Base-by-base conservation (phyloP, 1,140 invertebrate species). In the Calliopsis andreniformis region DNA sequence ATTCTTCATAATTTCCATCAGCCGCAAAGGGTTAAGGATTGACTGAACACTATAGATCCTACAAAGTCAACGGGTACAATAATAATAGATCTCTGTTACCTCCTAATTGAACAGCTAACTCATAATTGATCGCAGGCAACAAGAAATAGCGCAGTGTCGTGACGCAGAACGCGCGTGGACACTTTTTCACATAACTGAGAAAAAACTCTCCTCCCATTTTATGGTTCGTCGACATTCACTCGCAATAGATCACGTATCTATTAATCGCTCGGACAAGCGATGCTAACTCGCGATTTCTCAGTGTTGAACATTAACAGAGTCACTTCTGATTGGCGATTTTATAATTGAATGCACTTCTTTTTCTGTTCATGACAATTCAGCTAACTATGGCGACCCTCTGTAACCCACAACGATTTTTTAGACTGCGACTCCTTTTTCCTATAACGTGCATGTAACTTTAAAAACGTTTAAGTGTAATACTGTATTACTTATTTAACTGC, bases 11-110 rank as follows among this genome's bases (percentile, higher is more conserved):
- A 10, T 3, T 39, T 39, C 10, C 35, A 39, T 39, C 35, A 53
- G 75, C 66, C 61, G 70, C 67, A 58, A 43, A 51, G 61, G 14
- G 55, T 58, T 10, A 16, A 18, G 10, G 18, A 10, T 20, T 6
- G 6, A 25, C 8, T 10, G 32, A 18, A 35, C 47, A 39, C 23
- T 55, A 30, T 35, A 39, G 32, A 23, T 39, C 56, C 16, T 35
- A 30, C 43, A 12, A 62, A 51, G 62, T 62, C 56, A 47, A 49
- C 30, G 55, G 20, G 43, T 47, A n/a, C 56, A n/a, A 42, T 32
- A 20, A 42, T 10, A 10, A 63, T 16, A 20, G 45, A 49, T 71
- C 42, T 43, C 49, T 20, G 25, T 30, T 43, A 39, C 18, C 23
- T 35, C 16, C 16, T 28, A 28, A 23, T 25, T 67, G 10, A 28